Percentiles rank a stretch among this genome's conserved stretches.
Evolutionary conservation across 2,888 invertebrate genomes (phyloP).

Genomic region (Cylloceria caligata): DNA sequence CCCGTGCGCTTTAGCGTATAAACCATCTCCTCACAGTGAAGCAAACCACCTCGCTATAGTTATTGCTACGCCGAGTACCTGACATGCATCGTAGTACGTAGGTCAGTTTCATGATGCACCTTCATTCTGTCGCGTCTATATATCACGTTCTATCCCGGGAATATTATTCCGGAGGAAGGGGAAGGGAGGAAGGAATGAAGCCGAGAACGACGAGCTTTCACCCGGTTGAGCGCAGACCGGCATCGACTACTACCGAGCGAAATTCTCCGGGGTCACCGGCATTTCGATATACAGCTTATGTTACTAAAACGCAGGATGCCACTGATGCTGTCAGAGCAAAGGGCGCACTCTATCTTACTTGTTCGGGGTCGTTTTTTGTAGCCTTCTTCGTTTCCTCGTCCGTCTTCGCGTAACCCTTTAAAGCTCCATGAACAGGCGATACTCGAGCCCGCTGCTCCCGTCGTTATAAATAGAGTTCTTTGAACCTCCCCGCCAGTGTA

Average conservation of each 20-base stretch:
- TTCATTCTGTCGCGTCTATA: neutral
- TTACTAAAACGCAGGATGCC: conserved; percentile 26
- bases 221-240: conserved; percentile 35
- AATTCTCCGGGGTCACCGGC: conserved; percentile 48
- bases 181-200: conserved; percentile 22
- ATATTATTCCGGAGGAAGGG: conserved; percentile 34
- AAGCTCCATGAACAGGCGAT: conserved; percentile 31
- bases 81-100: neutral
- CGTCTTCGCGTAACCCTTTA: conserved; percentile 7
- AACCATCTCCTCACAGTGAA: neutral
- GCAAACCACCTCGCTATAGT: neutral
- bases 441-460: conserved; percentile 52
- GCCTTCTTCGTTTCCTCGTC: conserved; percentile 5
- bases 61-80: neutral
- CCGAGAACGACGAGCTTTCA: conserved; percentile 46
- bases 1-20: neutral
- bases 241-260: conserved; percentile 43
- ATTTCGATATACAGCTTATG: conserved; percentile 57
- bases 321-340: conserved; percentile 37
- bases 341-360: conserved; percentile 16
- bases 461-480: conserved; percentile 75
- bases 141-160: conserved; percentile 45
- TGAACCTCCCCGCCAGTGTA: conserved; percentile 63
- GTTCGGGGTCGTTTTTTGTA: conserved; percentile 18
- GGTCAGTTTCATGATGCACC: conserved; percentile 41